These are phyloP conservation scores for Cataglyphis livida DNA, from an alignment of 2,888 invertebrate genomes.

Conservation along the genomic window DNA sequence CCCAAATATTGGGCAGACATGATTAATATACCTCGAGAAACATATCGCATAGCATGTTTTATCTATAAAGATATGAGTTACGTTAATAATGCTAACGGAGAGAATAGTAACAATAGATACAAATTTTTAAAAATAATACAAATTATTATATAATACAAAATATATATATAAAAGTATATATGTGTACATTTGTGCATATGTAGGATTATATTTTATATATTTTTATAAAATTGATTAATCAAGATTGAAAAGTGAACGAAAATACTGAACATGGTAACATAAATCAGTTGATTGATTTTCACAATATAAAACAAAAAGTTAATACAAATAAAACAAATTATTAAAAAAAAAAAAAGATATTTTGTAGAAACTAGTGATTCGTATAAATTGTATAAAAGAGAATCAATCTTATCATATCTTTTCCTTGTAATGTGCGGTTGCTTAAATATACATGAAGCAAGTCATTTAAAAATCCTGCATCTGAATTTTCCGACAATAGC, in stretches of 20 bases:
- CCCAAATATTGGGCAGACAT: constrained; percentile 15
- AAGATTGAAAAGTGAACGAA: not conserved
- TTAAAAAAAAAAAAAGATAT: not conserved
- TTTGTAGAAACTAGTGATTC: not conserved
- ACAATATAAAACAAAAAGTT: not conserved
- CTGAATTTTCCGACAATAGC: constrained; percentile 22
- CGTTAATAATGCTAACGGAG: constrained; percentile 11
- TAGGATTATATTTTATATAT: not conserved
- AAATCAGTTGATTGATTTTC: not conserved
- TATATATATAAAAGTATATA: not conserved
- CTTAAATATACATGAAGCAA: not conserved
- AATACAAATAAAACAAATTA: not conserved
- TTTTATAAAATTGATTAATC: not conserved
- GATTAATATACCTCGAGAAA: constrained; percentile 13
- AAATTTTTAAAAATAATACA: not conserved
- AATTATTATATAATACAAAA: not conserved
- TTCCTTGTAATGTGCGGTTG: not conserved
- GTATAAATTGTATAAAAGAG: not conserved
- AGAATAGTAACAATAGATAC: not conserved
- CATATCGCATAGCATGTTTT: not conserved
- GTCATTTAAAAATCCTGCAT: constrained; percentile 3
- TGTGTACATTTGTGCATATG: not conserved
- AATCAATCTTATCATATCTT: not conserved
- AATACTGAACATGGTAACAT: not conserved
- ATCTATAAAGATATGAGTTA: not conserved